A percentile compares a stretch with the other conserved stretches of the same genome.
phyloP scores from a whole-genome alignment of 2,113 vertebrate genomes.

The Notothenia rossii region DNA sequence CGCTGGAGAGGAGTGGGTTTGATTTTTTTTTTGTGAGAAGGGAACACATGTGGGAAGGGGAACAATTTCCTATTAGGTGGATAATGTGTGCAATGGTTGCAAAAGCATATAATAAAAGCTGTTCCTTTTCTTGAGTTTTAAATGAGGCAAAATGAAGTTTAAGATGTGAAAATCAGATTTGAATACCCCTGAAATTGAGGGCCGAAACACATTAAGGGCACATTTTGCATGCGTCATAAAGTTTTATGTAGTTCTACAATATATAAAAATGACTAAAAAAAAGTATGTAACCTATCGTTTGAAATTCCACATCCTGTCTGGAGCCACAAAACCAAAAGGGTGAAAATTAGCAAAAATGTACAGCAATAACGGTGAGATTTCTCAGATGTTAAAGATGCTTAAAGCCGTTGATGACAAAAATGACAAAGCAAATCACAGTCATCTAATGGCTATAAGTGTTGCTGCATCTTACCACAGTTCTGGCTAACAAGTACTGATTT shows the following conservation, averaged over 20 bases:
- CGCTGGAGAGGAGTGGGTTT: slow-evolving; percentile 84
- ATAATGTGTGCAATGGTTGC: slow-evolving; percentile 76
- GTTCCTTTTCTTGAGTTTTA: not conserved
- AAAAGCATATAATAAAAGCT: slow-evolving; percentile 65
- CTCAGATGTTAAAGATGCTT: not conserved
- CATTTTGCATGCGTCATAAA: slow-evolving; percentile 24
- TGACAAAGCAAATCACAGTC: not conserved
- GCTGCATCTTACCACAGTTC: not conserved
- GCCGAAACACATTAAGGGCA: slow-evolving; percentile 18
- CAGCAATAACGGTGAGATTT: not conserved
- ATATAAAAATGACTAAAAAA: not conserved
- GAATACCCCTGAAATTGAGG: not conserved
- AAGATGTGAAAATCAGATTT: not conserved
- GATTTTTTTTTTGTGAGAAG: slow-evolving; percentile 6
- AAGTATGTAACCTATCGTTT: not conserved
- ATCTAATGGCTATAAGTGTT: not conserved
- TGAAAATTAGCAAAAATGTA: not conserved
- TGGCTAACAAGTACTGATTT: not conserved
- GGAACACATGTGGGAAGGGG: slow-evolving; percentile 52
- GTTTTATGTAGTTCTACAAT: not conserved
- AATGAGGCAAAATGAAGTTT: not conserved
- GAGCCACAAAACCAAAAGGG: not conserved
- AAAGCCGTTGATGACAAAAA: not conserved
- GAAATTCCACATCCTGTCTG: not conserved
- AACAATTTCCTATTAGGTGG: slow-evolving; percentile 73